Percentiles rank a stretch among this genome's conserved stretches.
Conservation (phyloP, 2,113 vertebrate species). For the Cisticola juncidis region DNA sequence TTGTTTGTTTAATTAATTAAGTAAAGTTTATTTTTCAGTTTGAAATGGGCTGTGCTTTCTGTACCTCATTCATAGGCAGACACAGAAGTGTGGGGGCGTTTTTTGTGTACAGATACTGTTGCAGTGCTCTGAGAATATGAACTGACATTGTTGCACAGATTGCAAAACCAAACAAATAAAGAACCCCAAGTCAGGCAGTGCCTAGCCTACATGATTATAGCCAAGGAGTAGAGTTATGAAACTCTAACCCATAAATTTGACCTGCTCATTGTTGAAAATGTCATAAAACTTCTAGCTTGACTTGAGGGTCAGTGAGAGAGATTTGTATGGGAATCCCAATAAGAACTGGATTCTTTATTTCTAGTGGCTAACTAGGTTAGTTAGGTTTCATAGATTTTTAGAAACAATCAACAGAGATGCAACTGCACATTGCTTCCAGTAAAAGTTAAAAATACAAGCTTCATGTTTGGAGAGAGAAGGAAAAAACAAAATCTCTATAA, state of each 20-base stretch:
- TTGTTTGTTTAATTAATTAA: not conserved
- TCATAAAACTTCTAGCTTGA: not conserved
- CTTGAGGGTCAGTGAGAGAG: not conserved
- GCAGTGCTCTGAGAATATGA: not conserved
- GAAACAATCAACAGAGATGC: not conserved
- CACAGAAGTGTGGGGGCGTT: rapidly evolving
- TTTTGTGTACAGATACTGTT: not conserved
- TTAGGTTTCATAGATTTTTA: not conserved
- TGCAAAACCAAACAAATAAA: not conserved
- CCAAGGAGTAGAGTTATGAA: not conserved
- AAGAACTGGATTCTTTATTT: not conserved
- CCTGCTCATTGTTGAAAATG: not conserved
- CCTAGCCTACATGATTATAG: not conserved
- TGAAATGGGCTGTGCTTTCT: not conserved
- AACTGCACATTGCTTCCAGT: not conserved
- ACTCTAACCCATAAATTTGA: not conserved
- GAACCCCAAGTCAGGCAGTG: rapidly evolving
- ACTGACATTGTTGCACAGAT: not conserved
- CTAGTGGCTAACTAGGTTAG: not conserved
- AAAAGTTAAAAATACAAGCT: not conserved
- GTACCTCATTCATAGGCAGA: not conserved
- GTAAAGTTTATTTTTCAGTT: not conserved
- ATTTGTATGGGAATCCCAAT: not conserved
- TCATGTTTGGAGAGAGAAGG: not conserved
- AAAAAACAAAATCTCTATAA: not conserved